Base-by-base conservation (phyloP, 2,113 vertebrate genomes). In the Stigmatopora argus region DNA sequence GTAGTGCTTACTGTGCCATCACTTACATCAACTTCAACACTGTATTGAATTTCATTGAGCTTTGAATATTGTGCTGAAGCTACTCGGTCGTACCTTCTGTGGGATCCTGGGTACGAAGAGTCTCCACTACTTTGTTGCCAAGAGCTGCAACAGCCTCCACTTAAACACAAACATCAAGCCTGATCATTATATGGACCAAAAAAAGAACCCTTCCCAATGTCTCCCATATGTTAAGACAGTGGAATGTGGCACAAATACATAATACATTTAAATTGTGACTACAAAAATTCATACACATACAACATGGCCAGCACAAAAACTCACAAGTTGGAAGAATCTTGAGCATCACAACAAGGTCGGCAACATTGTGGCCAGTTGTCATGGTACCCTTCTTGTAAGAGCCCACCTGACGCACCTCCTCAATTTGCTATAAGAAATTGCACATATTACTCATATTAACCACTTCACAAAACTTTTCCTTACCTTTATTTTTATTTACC, bases 321-420 rank as follows among this genome's bases (percentile, higher is more conserved):
- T 92, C 82, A 98, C 96, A 0, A 6, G 97, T 99, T 3, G 96
- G 97, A 3, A 99, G 74, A 83, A 99, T 99, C 84, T 99, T 99
- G 5, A 98, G 91, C 67, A 99, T 99, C 10, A 99, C 97, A 0
- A 99, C 97, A 61, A 99, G 87, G 46, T 99, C 97, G 0, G 96
- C 97, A 47, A 98, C 96, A 0, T 99, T 99, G 85, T 98, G 96
- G 65, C 97, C 97, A 0, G 93, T 93, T 0, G 92, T 98, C 97
- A 99, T 99, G 5, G 97, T 99, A 1, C 97, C 97, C 77, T 99
- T 98, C 90, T 99, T 99, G 83, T 99, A 99, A 3, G 96, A 98
- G 14, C 96, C 96, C 3, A 98, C 97, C 78, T 98, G 96, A 52
- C 96, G 94, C 41, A 98, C 96, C 79, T 99, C 97, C 78, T 99